A percentile compares a stretch with the other conserved stretches of the same genome.
Conservation (phyloP, 2,113 vertebrate species). For the Myrmophylax atrothorax region DNA sequence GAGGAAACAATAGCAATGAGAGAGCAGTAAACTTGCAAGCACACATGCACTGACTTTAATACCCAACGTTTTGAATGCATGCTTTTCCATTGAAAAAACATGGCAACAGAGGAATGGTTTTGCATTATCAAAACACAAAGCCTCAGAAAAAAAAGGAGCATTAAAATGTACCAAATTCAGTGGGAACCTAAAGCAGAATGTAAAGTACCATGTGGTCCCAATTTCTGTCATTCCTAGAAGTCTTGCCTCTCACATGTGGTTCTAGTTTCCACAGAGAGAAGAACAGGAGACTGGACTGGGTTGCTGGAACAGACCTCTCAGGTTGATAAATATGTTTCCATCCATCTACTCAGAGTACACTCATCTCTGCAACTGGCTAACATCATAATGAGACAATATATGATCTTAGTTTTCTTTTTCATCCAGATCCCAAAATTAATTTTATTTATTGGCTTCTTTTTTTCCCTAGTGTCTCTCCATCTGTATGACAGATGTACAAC, state of each 20-base stretch:
- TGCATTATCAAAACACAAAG: neutral
- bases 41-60: neutral
- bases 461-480: neutral
- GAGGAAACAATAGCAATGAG: conserved; percentile 24
- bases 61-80: neutral
- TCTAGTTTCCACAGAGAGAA: neutral
- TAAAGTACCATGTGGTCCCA: neutral
- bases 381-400: neutral
- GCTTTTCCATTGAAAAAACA: neutral
- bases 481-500: conserved; percentile 32
- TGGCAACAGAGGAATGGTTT: neutral
- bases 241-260: neutral
- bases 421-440: neutral
- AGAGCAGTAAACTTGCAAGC: neutral
- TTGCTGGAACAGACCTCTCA: neutral
- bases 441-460: neutral
- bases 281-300: neutral
- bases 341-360: neutral
- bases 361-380: neutral
- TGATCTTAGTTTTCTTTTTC: neutral
- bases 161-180: neutral
- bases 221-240: neutral
- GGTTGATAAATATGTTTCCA: neutral
- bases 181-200: neutral
- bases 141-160: neutral